Percentiles rank a stretch among this genome's conserved stretches.
phyloP scores from a whole-genome alignment of 2,113 vertebrate species.

The Platichthys flesus region DNA sequence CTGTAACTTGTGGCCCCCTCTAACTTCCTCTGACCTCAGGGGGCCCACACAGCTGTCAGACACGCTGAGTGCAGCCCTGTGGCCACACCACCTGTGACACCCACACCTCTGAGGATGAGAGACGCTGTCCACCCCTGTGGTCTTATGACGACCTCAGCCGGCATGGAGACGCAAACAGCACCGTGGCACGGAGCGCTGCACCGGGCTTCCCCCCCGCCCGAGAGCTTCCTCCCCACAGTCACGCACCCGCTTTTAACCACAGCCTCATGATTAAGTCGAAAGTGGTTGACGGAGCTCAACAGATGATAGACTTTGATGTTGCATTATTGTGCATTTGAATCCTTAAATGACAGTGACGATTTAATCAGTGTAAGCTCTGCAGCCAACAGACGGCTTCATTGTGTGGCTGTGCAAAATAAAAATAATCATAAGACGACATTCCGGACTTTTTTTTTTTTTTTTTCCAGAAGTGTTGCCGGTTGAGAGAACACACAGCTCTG shows the following conservation, averaged over 20 bases:
- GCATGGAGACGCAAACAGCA: constrained; percentile 52
- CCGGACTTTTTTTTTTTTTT: constrained; percentile 56
- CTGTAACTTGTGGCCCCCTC: neutral
- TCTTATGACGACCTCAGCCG: constrained; percentile 39
- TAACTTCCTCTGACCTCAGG: constrained; percentile 33
- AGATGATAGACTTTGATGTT: constrained; percentile 4
- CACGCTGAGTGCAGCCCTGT: constrained; percentile 70
- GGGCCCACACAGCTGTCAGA: constrained; percentile 67
- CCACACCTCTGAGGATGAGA: constrained; percentile 67
- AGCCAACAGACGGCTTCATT: constrained; percentile 12
- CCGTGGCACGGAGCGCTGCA: constrained; percentile 22
- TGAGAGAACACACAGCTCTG: constrained; percentile 71
- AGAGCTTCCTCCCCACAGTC: constrained; percentile 54
- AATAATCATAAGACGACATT: constrained; percentile 47
- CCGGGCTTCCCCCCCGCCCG: constrained; percentile 39
- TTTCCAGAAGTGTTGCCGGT: constrained; percentile 45
- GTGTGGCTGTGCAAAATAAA: constrained; percentile 34
- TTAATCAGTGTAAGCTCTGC: constrained; percentile 19
- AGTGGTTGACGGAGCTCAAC: constrained; percentile 23
- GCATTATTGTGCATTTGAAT: constrained; percentile 23
- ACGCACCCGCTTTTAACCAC: constrained; percentile 19
- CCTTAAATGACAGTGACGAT: constrained; percentile 27
- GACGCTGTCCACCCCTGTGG: constrained; percentile 55
- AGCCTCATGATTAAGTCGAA: constrained; percentile 19
- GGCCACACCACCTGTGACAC: constrained; percentile 75